These are phyloP conservation scores for Phoenicopterus ruber DNA, from an alignment of 2,113 vertebrate genomes.

Conservation along the genomic window DNA sequence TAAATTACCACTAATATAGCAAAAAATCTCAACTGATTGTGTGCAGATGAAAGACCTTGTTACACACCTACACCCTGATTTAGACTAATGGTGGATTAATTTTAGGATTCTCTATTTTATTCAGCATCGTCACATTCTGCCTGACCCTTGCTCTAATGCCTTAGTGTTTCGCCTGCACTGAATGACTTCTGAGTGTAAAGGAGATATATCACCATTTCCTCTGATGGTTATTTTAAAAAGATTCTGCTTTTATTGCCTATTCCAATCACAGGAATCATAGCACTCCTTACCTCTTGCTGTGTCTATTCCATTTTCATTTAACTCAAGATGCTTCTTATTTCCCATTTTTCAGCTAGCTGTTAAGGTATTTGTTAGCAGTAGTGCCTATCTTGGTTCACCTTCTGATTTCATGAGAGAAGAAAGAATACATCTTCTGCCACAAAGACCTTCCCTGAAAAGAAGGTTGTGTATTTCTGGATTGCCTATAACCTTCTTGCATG, in stretches of 20 bases:
- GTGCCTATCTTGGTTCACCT: not conserved
- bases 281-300: not conserved
- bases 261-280: not conserved
- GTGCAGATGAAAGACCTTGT: not conserved
- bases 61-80: not conserved
- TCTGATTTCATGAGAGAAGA: not conserved
- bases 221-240: constrained; percentile 9
- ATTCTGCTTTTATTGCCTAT: constrained; percentile 3
- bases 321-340: not conserved
- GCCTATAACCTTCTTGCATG: not conserved
- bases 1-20: not conserved
- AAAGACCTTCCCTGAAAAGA: not conserved
- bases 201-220: not conserved
- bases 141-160: not conserved
- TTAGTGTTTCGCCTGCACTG: not conserved
- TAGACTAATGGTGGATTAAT: not conserved
- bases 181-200: not conserved
- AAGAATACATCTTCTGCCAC: not conserved
- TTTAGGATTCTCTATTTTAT: not conserved
- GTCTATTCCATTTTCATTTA: constrained; percentile 22
- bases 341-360: not conserved
- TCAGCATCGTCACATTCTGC: not conserved
- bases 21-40: not conserved
- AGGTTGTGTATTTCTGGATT: not conserved
- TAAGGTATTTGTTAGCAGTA: not conserved